Conservation (phyloP, 2,888 invertebrate species). For the Melanotus villosus region DNA sequence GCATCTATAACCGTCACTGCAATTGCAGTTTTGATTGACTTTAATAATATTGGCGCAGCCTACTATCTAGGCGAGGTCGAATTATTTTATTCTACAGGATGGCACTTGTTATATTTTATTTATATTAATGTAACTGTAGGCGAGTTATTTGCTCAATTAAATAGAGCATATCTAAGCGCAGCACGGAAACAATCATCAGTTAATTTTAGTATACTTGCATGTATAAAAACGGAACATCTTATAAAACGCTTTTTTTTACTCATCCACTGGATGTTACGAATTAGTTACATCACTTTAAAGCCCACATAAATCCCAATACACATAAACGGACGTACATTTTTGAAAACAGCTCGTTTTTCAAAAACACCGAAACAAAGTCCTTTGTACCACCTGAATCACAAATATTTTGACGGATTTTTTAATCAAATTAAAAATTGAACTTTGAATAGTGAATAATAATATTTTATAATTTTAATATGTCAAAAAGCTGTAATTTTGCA, state of each 20-base stretch:
- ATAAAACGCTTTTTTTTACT: slow-evolving; percentile 18
- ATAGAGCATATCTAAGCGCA: slow-evolving; percentile 41
- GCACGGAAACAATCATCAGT: slow-evolving; percentile 44
- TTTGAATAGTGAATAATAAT: too few relatives aligned
- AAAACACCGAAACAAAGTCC: too few relatives aligned
- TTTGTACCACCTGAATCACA: too few relatives aligned
- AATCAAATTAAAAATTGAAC: too few relatives aligned
- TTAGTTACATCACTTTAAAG: too few relatives aligned
- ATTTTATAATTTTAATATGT: too few relatives aligned
- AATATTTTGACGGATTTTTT: too few relatives aligned
- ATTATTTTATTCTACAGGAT: slow-evolving; percentile 65
- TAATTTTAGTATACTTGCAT: slow-evolving; percentile 43
- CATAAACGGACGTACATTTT: too few relatives aligned
- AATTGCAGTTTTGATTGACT: slow-evolving; percentile 48
- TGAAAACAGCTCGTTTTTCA: too few relatives aligned
- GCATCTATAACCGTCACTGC: slow-evolving; percentile 39
- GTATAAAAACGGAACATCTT: slow-evolving; percentile 37
- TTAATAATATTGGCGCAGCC: slow-evolving; percentile 46
- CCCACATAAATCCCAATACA: too few relatives aligned
- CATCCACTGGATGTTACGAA: background rate
- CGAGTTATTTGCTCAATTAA: slow-evolving; percentile 68
- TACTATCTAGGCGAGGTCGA: slow-evolving; percentile 60
- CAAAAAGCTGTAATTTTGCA: too few relatives aligned
- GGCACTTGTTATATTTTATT: slow-evolving; percentile 67
- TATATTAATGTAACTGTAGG: slow-evolving; percentile 68